These are phyloP conservation scores for Agonum fuliginosum DNA, from an alignment of 2,888 invertebrate species.

Conservation along the genomic window DNA sequence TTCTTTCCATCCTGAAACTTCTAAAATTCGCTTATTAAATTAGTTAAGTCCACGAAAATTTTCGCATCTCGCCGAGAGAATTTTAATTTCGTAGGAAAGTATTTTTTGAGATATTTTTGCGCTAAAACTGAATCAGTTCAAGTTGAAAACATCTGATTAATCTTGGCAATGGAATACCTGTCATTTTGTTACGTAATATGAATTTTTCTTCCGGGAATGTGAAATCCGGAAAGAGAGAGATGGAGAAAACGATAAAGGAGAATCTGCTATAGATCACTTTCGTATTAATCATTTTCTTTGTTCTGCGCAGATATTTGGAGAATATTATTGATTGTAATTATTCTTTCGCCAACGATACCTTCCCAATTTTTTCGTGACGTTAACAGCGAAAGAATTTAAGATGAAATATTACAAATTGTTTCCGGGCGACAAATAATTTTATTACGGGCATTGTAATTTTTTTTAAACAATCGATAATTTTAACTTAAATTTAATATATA, in stretches of 20 bases:
- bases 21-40: constrained; percentile 13
- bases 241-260: constrained; percentile 15
- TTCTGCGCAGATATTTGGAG: background rate
- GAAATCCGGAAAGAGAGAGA: constrained; percentile 10
- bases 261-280: constrained; percentile 40
- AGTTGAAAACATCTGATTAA: constrained; percentile 52
- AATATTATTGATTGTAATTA: background rate
- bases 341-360: background rate
- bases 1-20: background rate
- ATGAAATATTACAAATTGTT: too few relatives aligned
- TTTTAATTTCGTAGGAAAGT: constrained; percentile 18
- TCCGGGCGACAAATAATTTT: too few relatives aligned
- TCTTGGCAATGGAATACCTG: constrained; percentile 52
- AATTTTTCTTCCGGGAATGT: constrained; percentile 39
- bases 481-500: too few relatives aligned
- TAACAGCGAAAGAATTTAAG: too few relatives aligned
- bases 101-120: constrained; percentile 27
- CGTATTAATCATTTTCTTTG: constrained; percentile 42
- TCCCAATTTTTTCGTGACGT: too few relatives aligned
- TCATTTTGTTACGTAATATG: constrained; percentile 51
- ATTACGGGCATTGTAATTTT: too few relatives aligned
- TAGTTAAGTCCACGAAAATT: background rate
- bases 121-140: constrained; percentile 11
- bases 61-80: background rate
- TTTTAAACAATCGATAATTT: too few relatives aligned